A percentile compares a stretch with the other conserved stretches of the same genome.
Conservation (phyloP, 2,797 vertebrate genomes). For the Uromys caudimaculatus region DNA sequence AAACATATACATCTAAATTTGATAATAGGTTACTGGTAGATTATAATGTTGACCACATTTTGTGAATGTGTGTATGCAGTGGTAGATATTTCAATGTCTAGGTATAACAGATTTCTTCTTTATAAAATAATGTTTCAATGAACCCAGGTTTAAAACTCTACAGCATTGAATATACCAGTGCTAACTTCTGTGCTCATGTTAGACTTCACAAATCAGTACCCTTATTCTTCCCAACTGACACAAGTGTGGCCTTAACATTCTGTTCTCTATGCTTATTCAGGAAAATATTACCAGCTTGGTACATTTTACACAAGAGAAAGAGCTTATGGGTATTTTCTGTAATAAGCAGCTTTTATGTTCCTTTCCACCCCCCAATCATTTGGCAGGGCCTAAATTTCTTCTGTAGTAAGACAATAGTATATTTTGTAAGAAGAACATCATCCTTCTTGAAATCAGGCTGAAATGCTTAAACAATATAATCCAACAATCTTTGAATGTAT, state of each 20-base stretch:
- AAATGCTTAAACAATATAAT: not conserved
- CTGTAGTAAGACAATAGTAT: not conserved
- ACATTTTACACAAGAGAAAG: not conserved
- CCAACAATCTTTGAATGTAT: not conserved
- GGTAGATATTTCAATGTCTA: not conserved
- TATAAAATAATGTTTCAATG: not conserved
- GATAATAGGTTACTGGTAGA: not conserved
- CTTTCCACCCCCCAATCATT: constrained; percentile 1
- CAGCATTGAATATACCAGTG: not conserved
- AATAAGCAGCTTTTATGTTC: not conserved
- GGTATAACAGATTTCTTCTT: not conserved
- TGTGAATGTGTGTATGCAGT: not conserved
- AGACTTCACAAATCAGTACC: not conserved
- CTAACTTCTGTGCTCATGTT: not conserved
- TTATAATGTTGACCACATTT: not conserved
- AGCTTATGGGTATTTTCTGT: not conserved
- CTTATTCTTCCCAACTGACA: not conserved
- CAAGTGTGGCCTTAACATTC: not conserved
- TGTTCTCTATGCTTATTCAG: not conserved
- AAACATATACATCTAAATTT: not conserved
- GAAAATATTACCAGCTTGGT: not conserved
- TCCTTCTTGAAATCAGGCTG: not conserved
- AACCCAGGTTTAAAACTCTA: not conserved
- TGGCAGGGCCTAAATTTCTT: not conserved
- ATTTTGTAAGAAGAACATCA: not conserved